These are phyloP conservation scores for Pagrus major DNA, from an alignment of 2,113 vertebrate genomes.

Conservation along the genomic window DNA sequence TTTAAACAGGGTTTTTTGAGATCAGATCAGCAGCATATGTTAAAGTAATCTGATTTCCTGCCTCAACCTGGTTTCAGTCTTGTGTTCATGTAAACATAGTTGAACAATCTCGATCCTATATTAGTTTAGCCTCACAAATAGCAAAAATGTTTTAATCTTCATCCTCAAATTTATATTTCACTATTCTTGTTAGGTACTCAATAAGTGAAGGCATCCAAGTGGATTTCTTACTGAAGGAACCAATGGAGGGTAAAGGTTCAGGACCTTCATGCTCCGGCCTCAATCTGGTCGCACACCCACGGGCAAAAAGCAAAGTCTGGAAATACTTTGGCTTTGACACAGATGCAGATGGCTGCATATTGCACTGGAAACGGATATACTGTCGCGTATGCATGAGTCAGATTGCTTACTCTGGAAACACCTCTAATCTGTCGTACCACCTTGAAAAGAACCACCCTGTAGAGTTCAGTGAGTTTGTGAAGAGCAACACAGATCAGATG, in stretches of 20 bases:
- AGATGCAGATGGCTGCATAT: conserved; percentile 90
- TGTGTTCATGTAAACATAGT: neutral
- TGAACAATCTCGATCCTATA: neutral
- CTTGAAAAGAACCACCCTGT: conserved; percentile 91
- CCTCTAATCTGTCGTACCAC: conserved; percentile 93
- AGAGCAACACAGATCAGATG: conserved; percentile 91
- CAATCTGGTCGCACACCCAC: conserved; percentile 91
- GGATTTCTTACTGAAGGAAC: conserved; percentile 80
- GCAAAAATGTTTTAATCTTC: conserved; percentile 28
- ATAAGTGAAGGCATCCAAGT: conserved; percentile 84
- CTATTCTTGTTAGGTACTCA: conserved; percentile 90
- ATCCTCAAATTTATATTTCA: conserved; percentile 85
- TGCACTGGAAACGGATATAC: conserved; percentile 93
- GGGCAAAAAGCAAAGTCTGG: conserved; percentile 95
- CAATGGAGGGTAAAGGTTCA: conserved; percentile 88
- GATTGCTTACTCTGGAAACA: conserved; percentile 93
- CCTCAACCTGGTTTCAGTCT: too few species aligned
- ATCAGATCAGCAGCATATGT: neutral
- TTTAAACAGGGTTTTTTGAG: neutral
- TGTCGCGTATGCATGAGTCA: conserved; percentile 92
- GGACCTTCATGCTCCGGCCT: conserved; percentile 87
- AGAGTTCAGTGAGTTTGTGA: conserved; percentile 90
- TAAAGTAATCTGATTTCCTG: neutral
- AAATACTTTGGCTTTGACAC: conserved; percentile 94
- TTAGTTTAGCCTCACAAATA: conserved; percentile 6